phyloP scores from a whole-genome alignment of 2,888 invertebrate species.

The Craniophora ligustri region DNA sequence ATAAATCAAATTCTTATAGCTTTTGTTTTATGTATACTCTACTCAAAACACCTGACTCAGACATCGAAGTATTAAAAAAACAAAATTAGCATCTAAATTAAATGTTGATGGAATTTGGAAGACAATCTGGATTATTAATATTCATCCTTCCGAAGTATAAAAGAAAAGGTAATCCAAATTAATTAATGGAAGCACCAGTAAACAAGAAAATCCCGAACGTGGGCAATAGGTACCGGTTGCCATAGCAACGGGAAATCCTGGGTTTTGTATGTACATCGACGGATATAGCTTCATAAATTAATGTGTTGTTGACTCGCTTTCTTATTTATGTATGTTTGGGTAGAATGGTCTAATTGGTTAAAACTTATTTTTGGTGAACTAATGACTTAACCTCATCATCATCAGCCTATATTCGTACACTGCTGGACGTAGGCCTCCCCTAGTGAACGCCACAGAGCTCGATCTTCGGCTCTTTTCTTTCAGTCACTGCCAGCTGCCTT shows the following conservation, averaged over 20 bases:
- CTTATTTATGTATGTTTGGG: too few species aligned
- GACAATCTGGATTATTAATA: conserved; percentile 51
- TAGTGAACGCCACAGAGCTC: too few species aligned
- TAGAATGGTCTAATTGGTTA: too few species aligned
- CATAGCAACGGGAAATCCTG: neutral
- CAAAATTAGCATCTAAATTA: conserved; percentile 54
- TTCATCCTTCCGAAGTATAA: conserved; percentile 49
- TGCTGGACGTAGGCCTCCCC: too few species aligned
- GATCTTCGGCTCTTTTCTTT: too few species aligned
- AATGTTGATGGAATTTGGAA: conserved; percentile 50
- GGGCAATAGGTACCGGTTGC: conserved; percentile 5
- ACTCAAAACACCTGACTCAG: neutral
- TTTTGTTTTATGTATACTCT: neutral
- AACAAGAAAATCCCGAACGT: conserved; percentile 41
- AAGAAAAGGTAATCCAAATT: conserved; percentile 51
- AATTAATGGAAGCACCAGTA: conserved; percentile 51
- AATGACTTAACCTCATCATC: too few species aligned
- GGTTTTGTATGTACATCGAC: neutral
- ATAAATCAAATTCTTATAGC: neutral
- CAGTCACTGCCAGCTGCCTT: too few species aligned
- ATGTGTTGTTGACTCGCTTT: too few species aligned
- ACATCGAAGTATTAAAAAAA: conserved; percentile 17
- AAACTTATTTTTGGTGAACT: too few species aligned
- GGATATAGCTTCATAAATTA: too few species aligned
- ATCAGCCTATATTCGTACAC: too few species aligned